Percentiles rank a stretch among this genome's conserved stretches.
Evolutionary conservation across 2,888 invertebrate genomes (phyloP).

Genomic region (Lamellibrachia satsuma): DNA sequence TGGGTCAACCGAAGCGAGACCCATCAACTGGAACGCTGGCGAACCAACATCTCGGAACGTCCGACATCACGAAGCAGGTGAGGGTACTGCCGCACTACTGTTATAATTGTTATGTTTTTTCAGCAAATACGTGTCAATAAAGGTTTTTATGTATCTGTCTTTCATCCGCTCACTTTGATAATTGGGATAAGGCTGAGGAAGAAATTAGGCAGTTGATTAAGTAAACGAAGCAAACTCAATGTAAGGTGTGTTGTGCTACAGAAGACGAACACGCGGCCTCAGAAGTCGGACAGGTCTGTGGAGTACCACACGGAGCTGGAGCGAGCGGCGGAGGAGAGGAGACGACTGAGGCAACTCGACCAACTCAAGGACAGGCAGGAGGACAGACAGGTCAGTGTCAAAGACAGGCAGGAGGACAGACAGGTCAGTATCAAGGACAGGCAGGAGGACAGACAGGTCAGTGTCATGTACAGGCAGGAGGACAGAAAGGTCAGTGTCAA

Average conservation of each 20-base stretch:
- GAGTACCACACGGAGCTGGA: slow-evolving; percentile 47
- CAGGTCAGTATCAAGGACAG: neutral
- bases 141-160: too few relatives aligned
- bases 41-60: slow-evolving; percentile 40
- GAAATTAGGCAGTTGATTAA: too few relatives aligned
- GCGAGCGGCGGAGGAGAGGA: slow-evolving; percentile 46
- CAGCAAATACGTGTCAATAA: too few relatives aligned
- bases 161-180: too few relatives aligned
- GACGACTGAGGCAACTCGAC: slow-evolving; percentile 44
- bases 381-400: slow-evolving; percentile 41
- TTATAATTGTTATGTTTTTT: too few relatives aligned
- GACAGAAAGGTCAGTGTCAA: too few relatives aligned
- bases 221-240: neutral
- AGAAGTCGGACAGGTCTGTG: slow-evolving; percentile 29
- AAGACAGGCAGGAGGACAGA: neutral
- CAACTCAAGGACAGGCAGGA: slow-evolving; percentile 47
- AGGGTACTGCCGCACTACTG: neutral
- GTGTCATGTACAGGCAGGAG: too few relatives aligned
- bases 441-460: too few relatives aligned
- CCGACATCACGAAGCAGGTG: slow-evolving; percentile 43
- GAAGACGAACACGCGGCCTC: slow-evolving; percentile 28
- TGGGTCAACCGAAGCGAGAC: slow-evolving; percentile 50
- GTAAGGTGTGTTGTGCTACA: slow-evolving; percentile 26
- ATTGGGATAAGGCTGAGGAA: too few relatives aligned
- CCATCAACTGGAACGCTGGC: slow-evolving; percentile 44